Evolutionary conservation across 2,113 vertebrate species (phyloP), one percentile per base, ranked within the genome.

Genomic region (Antechinus stuartii): DNA sequence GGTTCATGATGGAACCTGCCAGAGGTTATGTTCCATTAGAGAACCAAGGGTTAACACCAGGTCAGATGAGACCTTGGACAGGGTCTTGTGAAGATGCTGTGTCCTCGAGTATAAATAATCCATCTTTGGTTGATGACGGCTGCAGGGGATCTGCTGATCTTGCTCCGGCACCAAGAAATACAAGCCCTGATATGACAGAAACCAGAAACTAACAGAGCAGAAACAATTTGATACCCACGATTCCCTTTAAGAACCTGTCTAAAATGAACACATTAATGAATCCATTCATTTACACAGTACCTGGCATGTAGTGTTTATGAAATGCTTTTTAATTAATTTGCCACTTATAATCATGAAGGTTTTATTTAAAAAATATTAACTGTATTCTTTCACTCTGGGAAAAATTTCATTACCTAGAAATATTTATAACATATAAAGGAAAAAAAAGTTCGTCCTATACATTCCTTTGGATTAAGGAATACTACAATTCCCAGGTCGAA

Each of bases 391-490:
- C 30, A 42, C 68, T 84, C 23, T 42, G n/a, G 35, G 61, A 42
- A 84, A 42, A 84, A 84, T 23, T 2, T n/a, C 12, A 42, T 42
- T n/a, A 76, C 35, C 35, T 84, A 42, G 42, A 84, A 84, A 84
- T 42, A 42, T 7, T 19, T 84, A 23, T 19, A 16, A 84, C 19
- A 84, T 42, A 84, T 42, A 23, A 76, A 35, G 22, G 3, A 84
- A 84, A n/a, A 76, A 22, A 8, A 42, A 19, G 68, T 84, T 84
- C 42, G n/a, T 84, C n/a, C 22, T 91, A 89, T 27, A 23, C 47
- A 6, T 91, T 89, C 54, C 94, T 94, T 91, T 91, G 94, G 49
- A 42, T 96, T 93, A 93, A 94, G 89, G 54, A 96, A 54, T 42
- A 54, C 56, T 89, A 47, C 92, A 93, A 35, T 47, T 91, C 46